Base-by-base conservation (phyloP, 92 coral and sea anemone genomes). In the Parazoanthus swiftii region DNA sequence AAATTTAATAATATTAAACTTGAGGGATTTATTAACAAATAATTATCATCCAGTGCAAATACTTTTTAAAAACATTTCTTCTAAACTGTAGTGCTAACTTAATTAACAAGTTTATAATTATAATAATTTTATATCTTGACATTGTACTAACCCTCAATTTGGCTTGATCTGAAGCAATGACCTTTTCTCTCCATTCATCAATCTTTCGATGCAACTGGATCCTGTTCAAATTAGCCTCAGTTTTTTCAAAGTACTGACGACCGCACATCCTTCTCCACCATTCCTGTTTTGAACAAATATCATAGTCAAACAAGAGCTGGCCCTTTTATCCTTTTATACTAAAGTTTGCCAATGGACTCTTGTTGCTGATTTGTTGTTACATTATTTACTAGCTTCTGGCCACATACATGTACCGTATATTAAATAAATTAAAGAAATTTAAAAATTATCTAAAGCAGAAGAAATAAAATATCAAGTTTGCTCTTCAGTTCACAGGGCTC, bases 181-280 rank as follows among this genome's bases (percentile, higher is more conserved):
- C 89, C 85, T 94, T 89, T 68, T 93, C 92, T 76, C 98, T 91
- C 98, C 97, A 93, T 15, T 90, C 90, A 91, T 97, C 98, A 81
- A 97, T 97, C 86, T 93, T 89, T 85, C 88, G 58, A 80, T 97
- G 96, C 33, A 94, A 66, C 35, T 74, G 81, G 71, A 80, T 90
- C 74, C 90, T 92, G 79, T 92, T 91, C 8, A 88, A 81, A 72
- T 94, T 94, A 63, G 91, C 80, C 50, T 93, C 96, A 86, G 70
- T 70, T 85, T 84, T 97, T n/a, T 79, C 86, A 1, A 44, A 16
- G 23, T 88, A 79, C 43, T 88, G 92, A 59, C 82, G 86, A 8
- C 89, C 88, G 51, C 90, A 85, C 56, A 90, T 86, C 67, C 88
- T 94, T 68, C 85, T 94, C 51, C 89, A 91, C 94, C 98, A 92